Evolutionary conservation across 2,888 invertebrate species (phyloP), one percentile per base, ranked within the genome.

Genomic region (Dilophus febrilis): DNA sequence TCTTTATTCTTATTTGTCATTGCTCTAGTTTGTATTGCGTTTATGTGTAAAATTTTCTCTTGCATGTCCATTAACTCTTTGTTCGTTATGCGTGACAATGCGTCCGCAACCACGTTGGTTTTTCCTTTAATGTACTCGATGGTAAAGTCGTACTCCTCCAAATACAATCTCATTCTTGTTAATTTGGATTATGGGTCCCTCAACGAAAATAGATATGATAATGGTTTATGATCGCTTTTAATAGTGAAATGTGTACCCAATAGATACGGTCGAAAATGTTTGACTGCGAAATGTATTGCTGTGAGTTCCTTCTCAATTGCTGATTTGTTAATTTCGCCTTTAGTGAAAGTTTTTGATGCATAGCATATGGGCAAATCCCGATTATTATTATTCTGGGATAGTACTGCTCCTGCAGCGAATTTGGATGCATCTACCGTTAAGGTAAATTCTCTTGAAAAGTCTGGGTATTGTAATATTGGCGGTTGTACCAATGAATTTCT

Each of bases 261-360:
- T n/a, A n/a, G n/a, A n/a, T n/a, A n/a, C n/a, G 46, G 44, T 39
- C 35, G 31, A 40, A 49, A 51, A 36, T 49, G 38, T 18, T 42
- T 49, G 4, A 50, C 47, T 19, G 49, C 45, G 42, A 41, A 49
- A 34, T 47, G 45, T 22, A 45, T 43, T 2, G 50, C 50, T 35
- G 50, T 36, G 3, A 49, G 35, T 39, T 50, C 49, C 29, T 50
- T 48, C 33, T 52, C 47, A 11, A 48, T 50, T 7, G 45, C 49
- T 7, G 45, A 42, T 40, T 49, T 50, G 26, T 49, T 48, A 2
- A n/a, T 43, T 43, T 49, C 48, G 10, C 47, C 46, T 39, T 46
- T 47, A n/a, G 47, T 51, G 27, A 51, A 47, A 7, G 46, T 18
- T 44, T 41, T 42, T 29, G 47, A 46, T 18, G 44, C 44, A 37